Conservation (phyloP, 1,140 invertebrate genomes). For the Ephestia elutella region DNA sequence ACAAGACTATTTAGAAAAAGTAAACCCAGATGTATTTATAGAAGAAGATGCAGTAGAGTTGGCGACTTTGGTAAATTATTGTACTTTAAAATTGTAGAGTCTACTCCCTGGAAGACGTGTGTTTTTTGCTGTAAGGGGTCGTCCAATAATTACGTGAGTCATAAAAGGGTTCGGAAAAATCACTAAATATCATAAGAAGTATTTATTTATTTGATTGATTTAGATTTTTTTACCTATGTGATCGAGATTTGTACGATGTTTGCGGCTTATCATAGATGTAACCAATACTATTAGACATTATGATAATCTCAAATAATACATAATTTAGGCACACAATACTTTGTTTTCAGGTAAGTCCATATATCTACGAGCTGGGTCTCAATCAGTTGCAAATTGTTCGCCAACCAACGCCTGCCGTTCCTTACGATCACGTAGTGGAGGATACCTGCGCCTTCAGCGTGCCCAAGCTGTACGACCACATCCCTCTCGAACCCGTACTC, state of each 20-base stretch:
- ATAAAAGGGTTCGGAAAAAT: no score
- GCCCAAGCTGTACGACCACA: slow-evolving; percentile 57
- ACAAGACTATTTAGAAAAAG: slow-evolving; percentile 64
- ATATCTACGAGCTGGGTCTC: slow-evolving; percentile 52
- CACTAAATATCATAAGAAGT: no score
- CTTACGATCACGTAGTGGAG: slow-evolving; percentile 37
- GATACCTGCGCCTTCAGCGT: slow-evolving; percentile 56
- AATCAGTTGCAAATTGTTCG: slow-evolving; percentile 58
- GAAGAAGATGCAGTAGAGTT: slow-evolving; percentile 57
- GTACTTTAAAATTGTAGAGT: no score
- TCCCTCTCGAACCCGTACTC: slow-evolving; percentile 56
- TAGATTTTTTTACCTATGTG: no score
- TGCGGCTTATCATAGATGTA: no score
- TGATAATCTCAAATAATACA: no score
- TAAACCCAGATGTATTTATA: slow-evolving; percentile 61
- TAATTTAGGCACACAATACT: no score
- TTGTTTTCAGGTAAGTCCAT: slow-evolving; percentile 55
- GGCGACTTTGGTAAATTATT: slow-evolving; percentile 43
- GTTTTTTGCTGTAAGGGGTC: slow-evolving; percentile 2
- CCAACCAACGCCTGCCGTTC: slow-evolving; percentile 43
- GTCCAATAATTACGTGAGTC: no score
- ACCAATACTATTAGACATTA: no score
- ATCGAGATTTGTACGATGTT: no score
- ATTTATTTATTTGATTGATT: no score
- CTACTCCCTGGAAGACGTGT: no score